Conservation (phyloP, 1,140 invertebrate species). For the Phthorimaea operculella region DNA sequence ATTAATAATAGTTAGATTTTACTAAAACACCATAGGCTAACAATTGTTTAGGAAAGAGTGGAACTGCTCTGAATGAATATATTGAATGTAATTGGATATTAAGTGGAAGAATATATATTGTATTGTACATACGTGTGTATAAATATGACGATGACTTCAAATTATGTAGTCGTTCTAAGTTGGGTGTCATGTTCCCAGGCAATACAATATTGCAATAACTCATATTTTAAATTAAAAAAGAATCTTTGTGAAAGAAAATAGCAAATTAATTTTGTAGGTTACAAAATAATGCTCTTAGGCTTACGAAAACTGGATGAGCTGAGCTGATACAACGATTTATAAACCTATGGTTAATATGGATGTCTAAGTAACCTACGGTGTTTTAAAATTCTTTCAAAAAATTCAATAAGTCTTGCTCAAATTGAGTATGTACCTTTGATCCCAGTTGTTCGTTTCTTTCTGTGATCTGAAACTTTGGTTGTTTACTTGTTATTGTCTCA, state of each 20-base stretch:
- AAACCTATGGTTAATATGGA: slow-evolving; percentile 29
- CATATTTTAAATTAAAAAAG: background rate
- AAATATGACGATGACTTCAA: background rate
- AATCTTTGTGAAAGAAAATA: background rate
- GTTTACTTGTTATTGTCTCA: slow-evolving; percentile 39
- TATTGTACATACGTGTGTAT: slow-evolving; percentile 3
- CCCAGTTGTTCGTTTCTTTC: slow-evolving; percentile 19
- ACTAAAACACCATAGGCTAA: slow-evolving; percentile 56
- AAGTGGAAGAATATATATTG: slow-evolving; percentile 15
- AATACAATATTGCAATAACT: slow-evolving; percentile 1
- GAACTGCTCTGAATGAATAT: slow-evolving; percentile 25
- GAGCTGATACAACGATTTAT: slow-evolving; percentile 57
- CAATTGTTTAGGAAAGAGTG: slow-evolving; percentile 24
- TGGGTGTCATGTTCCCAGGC: background rate
- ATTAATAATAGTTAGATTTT: slow-evolving; percentile 60
- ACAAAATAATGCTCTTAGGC: slow-evolving; percentile 1
- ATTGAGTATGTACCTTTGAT: slow-evolving; percentile 1
- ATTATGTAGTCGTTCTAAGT: background rate
- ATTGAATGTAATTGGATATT: slow-evolving; percentile 14
- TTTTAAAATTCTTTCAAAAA: background rate
- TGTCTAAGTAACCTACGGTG: background rate
- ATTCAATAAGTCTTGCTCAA: background rate
- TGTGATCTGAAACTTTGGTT: slow-evolving; percentile 46
- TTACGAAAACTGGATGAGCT: slow-evolving; percentile 46
- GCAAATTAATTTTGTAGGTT: slow-evolving; percentile 1